phyloP scores from a whole-genome alignment of 2,797 vertebrate genomes.

The Artibeus jamaicensis region DNA sequence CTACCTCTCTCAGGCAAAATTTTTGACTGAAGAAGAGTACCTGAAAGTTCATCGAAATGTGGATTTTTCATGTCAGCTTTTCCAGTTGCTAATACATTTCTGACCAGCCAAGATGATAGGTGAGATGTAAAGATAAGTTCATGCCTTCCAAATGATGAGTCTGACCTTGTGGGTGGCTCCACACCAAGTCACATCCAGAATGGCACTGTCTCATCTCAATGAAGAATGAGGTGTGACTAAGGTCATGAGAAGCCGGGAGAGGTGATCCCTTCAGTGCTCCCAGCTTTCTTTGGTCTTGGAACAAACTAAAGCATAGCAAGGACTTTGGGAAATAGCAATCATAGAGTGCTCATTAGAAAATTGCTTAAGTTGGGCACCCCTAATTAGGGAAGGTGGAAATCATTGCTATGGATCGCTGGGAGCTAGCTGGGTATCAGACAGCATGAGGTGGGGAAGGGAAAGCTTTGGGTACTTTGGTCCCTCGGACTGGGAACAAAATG shows the following conservation, averaged over 20 bases:
- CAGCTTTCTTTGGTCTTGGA: neutral
- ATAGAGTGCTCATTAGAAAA: neutral
- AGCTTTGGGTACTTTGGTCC: neutral
- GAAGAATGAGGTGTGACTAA: neutral
- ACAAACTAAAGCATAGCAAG: slow-evolving; percentile 45
- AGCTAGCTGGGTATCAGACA: neutral
- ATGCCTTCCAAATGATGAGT: slow-evolving; percentile 31
- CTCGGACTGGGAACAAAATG: neutral
- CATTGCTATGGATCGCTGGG: neutral
- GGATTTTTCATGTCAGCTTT: neutral
- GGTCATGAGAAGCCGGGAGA: slow-evolving; percentile 8
- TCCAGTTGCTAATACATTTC: neutral
- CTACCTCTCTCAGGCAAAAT: neutral
- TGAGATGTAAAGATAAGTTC: neutral
- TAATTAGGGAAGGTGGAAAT: neutral
- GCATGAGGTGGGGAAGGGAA: too few relatives aligned
- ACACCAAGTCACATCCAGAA: neutral
- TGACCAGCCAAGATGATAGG: slow-evolving; percentile 12
- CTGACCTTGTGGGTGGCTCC: neutral
- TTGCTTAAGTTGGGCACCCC: neutral
- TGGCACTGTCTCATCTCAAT: slow-evolving; percentile 1
- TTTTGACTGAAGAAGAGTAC: neutral
- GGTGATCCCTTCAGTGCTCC: neutral
- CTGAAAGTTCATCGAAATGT: slow-evolving; percentile 39
- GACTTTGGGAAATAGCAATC: neutral